phyloP scores from a whole-genome alignment of 2,113 vertebrate species.

The Tupaia chinensis region DNA sequence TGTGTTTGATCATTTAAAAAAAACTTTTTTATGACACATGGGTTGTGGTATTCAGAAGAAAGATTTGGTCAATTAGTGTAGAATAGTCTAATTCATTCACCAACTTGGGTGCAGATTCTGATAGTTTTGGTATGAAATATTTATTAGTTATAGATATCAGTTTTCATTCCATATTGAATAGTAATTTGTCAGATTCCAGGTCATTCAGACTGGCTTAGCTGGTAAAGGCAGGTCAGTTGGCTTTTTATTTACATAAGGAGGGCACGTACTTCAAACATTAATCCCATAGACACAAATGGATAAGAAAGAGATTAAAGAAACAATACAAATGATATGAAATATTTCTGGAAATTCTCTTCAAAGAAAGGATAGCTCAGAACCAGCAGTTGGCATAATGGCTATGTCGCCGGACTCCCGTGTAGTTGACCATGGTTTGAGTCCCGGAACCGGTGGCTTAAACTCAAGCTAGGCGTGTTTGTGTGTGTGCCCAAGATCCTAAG shows the following conservation, averaged over 20 bases:
- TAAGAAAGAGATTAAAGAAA: neutral
- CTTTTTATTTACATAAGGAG: neutral
- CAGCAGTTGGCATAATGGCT: no score
- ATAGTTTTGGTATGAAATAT: neutral
- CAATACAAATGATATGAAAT: neutral
- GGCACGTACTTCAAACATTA: neutral
- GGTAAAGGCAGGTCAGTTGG: neutral
- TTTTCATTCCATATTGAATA: neutral
- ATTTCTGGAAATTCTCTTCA: neutral
- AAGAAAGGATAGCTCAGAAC: neutral
- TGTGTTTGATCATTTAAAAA: neutral
- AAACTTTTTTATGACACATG: neutral
- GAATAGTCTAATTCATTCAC: neutral
- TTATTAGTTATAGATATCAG: neutral
- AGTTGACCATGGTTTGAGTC: no score
- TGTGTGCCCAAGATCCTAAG: no score
- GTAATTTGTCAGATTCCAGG: neutral
- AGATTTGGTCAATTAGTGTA: neutral
- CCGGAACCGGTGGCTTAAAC: no score
- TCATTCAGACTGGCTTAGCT: neutral
- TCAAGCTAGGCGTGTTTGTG: no score
- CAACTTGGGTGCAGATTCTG: neutral
- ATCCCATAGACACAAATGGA: neutral
- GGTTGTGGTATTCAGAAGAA: neutral
- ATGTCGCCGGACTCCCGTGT: no score